A percentile compares a stretch with the other conserved stretches of the same genome.
Conservation (phyloP, 1,140 invertebrate species). For the Drosophila pseudoobscura region DNA sequence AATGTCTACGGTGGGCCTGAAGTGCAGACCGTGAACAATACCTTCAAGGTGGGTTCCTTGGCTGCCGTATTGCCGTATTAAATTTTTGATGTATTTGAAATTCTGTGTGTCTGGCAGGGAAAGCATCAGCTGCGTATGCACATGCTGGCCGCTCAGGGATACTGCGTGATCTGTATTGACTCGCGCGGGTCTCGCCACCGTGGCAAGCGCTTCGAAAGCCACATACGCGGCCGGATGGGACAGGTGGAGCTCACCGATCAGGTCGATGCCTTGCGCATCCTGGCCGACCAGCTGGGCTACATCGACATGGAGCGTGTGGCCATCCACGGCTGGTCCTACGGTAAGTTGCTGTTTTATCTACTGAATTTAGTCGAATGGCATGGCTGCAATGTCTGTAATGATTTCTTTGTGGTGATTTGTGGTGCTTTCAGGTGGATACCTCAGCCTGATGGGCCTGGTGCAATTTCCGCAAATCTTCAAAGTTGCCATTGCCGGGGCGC, state of each 20-base stretch:
- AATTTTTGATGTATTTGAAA: background rate
- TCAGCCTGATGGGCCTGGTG: constrained; percentile 93
- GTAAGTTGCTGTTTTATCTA: constrained; percentile 82
- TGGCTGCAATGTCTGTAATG: background rate
- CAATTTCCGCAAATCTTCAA: constrained; percentile 93
- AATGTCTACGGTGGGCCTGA: constrained; percentile 99
- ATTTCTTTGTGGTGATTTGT: constrained; percentile 1
- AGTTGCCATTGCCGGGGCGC: constrained; percentile 97
- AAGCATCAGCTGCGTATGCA: constrained; percentile 96
- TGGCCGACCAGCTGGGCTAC: constrained; percentile 92
- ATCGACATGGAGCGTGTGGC: constrained; percentile 97
- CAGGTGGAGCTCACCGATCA: constrained; percentile 98
- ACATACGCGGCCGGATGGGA: constrained; percentile 95
- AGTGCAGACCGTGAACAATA: constrained; percentile 98
- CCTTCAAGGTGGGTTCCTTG: constrained; percentile 90
- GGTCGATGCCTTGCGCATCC: constrained; percentile 95
- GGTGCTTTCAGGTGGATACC: constrained; percentile 87
- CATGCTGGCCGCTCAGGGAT: constrained; percentile 97
- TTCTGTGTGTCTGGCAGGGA: constrained; percentile 85
- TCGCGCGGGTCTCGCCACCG: constrained; percentile 95
- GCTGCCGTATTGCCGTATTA: background rate
- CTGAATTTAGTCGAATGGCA: too few species aligned
- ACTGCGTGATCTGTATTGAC: constrained; percentile 97
- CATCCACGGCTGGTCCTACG: constrained; percentile 99
- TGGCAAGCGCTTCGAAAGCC: constrained; percentile 95